Percentiles rank a stretch among this genome's conserved stretches.
Conservation (phyloP, 2,888 invertebrate species). For the Thereva nobilitata region DNA sequence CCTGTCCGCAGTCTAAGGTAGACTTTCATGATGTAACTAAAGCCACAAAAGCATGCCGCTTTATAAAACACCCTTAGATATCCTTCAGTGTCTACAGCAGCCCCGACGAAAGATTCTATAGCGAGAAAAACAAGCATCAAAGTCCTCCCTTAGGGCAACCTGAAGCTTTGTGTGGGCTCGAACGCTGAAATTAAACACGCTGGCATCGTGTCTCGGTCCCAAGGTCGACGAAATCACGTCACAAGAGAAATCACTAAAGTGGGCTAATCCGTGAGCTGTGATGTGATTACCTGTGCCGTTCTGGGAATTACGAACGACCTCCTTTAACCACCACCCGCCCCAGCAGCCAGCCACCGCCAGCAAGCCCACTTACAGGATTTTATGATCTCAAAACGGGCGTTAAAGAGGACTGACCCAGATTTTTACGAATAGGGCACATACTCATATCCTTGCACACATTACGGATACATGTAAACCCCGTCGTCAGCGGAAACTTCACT, state of each 20-base stretch:
- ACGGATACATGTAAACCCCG: not conserved
- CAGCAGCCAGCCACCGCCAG: not conserved
- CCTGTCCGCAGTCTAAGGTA: constrained; percentile 9
- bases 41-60: not conserved
- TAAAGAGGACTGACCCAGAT: constrained; percentile 10
- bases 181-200: constrained; percentile 7
- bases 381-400: too few species aligned
- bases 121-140: constrained; percentile 21
- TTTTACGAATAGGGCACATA: constrained; percentile 10
- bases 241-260: constrained; percentile 23
- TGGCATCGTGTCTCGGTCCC: not conserved
- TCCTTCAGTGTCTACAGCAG: not conserved
- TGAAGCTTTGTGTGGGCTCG: not conserved
- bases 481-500: too few species aligned
- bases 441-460: not conserved
- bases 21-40: constrained; percentile 7
- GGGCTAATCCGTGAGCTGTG: constrained; percentile 7
- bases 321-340: too few species aligned
- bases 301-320: not conserved
- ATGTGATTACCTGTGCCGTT: not conserved
- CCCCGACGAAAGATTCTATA: too few species aligned
- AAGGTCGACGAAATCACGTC: constrained; percentile 3
- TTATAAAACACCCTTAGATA: constrained; percentile 6
- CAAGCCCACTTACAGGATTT: too few species aligned
- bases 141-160: not conserved